phyloP scores from a whole-genome alignment of 1,140 invertebrate species.

The Mya arenaria region DNA sequence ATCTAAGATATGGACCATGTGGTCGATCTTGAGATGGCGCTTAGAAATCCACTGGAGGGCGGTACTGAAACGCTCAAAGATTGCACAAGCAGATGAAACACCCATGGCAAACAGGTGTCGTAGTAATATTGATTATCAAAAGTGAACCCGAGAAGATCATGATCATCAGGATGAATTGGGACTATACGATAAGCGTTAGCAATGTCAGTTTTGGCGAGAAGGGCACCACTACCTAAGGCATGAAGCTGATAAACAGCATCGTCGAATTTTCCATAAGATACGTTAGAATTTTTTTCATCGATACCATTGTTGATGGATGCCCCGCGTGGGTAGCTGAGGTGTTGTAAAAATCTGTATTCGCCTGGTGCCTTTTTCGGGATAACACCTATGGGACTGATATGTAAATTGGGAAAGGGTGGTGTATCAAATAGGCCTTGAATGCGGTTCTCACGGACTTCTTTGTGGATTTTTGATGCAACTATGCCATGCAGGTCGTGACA shows the following conservation, averaged over 20 bases:
- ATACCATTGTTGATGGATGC: constrained; percentile 55
- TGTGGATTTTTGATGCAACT: background rate
- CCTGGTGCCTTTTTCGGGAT: background rate
- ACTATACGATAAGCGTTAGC: constrained; percentile 50
- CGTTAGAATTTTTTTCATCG: background rate
- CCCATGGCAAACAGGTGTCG: constrained; percentile 56
- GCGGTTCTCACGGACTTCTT: background rate
- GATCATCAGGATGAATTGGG: constrained; percentile 47
- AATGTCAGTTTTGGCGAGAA: constrained; percentile 51
- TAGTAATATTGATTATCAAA: constrained; percentile 43
- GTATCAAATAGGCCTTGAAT: background rate
- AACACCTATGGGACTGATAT: constrained; percentile 27
- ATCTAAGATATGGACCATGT: constrained; percentile 46
- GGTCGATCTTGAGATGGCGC: constrained; percentile 1
- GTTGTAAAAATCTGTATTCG: background rate
- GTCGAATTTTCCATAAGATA: constrained; percentile 49
- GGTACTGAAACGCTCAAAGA: constrained; percentile 54
- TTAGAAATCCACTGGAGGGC: constrained; percentile 49
- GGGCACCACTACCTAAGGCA: background rate
- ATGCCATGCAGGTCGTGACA: background rate
- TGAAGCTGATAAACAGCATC: constrained; percentile 37
- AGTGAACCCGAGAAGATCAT: constrained; percentile 42
- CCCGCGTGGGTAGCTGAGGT: background rate
- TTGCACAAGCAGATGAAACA: constrained; percentile 22
- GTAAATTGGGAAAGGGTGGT: background rate